phyloP scores from a whole-genome alignment of 2,113 vertebrate genomes.

The Oenanthe melanoleuca region DNA sequence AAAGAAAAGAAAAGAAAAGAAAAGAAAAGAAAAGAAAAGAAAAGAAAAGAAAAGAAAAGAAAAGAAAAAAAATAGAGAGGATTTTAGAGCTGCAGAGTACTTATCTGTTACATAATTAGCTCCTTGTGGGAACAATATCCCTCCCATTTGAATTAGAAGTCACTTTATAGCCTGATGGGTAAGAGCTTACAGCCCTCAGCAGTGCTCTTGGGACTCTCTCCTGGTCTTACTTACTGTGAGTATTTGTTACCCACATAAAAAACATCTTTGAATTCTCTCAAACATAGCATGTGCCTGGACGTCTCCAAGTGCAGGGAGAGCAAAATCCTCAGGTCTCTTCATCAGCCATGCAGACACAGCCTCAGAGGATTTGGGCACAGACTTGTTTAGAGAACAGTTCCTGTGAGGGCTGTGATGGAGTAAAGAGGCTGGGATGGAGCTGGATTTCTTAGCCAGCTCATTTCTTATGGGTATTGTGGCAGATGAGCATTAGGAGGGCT shows the following conservation, averaged over 20 bases:
- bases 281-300: not conserved
- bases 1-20: too few relatives aligned
- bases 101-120: not conserved
- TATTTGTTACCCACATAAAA: not conserved
- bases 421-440: not conserved
- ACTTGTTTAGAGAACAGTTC: not conserved
- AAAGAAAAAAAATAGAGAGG: not conserved
- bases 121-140: not conserved
- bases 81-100: not conserved
- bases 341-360: not conserved
- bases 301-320: not conserved
- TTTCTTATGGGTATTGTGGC: not conserved
- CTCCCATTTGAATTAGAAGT: slow-evolving; percentile 17
- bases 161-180: slow-evolving; percentile 2
- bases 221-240: not conserved
- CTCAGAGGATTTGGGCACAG: not conserved
- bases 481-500: not conserved
- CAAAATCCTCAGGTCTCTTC: not conserved
- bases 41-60: too few relatives aligned
- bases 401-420: not conserved
- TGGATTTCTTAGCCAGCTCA: not conserved
- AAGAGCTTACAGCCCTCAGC: not conserved
- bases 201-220: not conserved
- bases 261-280: slow-evolving; percentile 5
- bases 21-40: too few relatives aligned